Base-by-base conservation (phyloP, 2,113 vertebrate genomes). In the Tylochromis polylepis region DNA sequence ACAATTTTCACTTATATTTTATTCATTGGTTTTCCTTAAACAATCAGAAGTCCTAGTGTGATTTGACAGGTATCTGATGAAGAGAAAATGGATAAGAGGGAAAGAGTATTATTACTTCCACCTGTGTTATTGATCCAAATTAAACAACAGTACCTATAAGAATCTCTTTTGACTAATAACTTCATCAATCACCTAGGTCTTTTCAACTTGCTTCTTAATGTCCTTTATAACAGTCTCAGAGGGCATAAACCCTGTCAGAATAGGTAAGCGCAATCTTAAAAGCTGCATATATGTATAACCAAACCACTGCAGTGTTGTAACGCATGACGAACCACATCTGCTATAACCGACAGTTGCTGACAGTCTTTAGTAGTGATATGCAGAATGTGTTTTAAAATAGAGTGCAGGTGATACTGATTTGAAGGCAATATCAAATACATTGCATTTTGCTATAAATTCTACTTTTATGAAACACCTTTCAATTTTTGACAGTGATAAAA, bases 21-120 rank as follows among this genome's bases (percentile, higher is more conserved):
- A 97, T 96, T 96, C 95, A 96, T 96, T 94, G 93, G 15, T 93
- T 95, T 93, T 93, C 88, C 93, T 95, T 94, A 94, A 94, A 95
- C 94, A 95, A 93, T 91, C 79, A 82, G 84, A 91, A 80, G 87
- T 89, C 87, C 51, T 82, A 22, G 79, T 62, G 87, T 87, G 89
- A 85, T 89, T 90, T 95, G 91, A 90, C 93, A 90, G 87, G 86
- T 75, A 87, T 92, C 91, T 92, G 91, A 88, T 55, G 43, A 84
- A 80, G 87, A 81, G 85, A 58, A 90, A 93, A 92, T 79, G 91
- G 87, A 93, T 92, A 56, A 91, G 84, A 88, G 89, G 24, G 60
- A 87, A 58, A 82, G 70, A 84, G 82, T 80, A 87, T 91, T 92
- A 94, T 95, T 90, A 89, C 88, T 89, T 92, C 87, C 88, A 83